These are phyloP conservation scores for Pegoplata infirma DNA, from an alignment of 2,888 invertebrate genomes.

Conservation along the genomic window DNA sequence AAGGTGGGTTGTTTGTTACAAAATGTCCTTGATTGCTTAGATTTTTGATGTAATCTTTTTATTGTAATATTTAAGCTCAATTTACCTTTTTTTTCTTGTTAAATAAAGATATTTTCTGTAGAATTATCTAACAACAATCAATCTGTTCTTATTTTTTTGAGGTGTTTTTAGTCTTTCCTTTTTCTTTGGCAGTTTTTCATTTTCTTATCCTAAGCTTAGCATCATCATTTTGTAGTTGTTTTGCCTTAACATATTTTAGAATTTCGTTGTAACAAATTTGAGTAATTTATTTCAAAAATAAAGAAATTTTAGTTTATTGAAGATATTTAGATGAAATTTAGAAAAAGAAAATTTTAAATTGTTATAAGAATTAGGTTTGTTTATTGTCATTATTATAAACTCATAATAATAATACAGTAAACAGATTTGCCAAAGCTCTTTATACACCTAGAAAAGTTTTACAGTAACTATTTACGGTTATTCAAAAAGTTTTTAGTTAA, in stretches of 20 bases:
- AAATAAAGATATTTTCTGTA: neutral
- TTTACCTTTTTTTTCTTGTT: no score
- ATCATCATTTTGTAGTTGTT: conserved; percentile 10
- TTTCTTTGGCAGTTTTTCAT: conserved; percentile 29
- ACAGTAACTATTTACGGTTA: no score
- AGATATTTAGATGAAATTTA: no score
- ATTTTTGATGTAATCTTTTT: conserved; percentile 41
- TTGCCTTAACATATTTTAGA: conserved; percentile 4
- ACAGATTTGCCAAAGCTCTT: no score
- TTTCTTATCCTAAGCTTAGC: conserved; percentile 21
- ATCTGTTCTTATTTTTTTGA: conserved; percentile 6
- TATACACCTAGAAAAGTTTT: no score
- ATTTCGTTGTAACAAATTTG: conserved; percentile 15
- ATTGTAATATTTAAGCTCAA: conserved; percentile 40
- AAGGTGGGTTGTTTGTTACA: conserved; percentile 14
- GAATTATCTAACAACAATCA: conserved; percentile 28
- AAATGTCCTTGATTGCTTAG: conserved; percentile 9
- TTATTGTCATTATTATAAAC: no score
- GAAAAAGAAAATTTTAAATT: no score
- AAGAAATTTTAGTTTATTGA: neutral
- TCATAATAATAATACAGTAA: no score
- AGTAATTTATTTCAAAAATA: conserved; percentile 26
- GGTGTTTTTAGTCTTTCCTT: neutral
- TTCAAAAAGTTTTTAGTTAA: no score
- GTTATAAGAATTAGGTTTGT: no score